Conservation (phyloP, 2,113 vertebrate genomes). For the Tenebrosternarchus preto region DNA sequence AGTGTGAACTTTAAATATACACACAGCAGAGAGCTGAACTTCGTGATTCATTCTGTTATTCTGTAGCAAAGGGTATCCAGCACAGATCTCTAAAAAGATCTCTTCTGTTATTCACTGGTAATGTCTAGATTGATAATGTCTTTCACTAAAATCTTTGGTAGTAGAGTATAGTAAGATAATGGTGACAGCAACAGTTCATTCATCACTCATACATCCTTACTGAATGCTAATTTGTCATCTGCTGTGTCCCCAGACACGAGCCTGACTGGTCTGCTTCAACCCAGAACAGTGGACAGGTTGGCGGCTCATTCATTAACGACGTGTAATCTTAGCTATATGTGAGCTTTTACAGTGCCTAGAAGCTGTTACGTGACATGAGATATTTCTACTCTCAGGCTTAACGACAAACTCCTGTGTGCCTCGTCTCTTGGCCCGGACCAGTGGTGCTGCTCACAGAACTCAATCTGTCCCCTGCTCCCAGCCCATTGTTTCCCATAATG, state of each 20-base stretch:
- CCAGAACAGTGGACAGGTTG: too few species aligned
- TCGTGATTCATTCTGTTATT: not conserved
- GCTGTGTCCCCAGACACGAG: not conserved
- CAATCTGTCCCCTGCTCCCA: slow-evolving; percentile 4
- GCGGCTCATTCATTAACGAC: not conserved
- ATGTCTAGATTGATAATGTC: not conserved
- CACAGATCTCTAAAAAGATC: not conserved
- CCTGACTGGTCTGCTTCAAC: not conserved
- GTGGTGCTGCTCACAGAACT: not conserved
- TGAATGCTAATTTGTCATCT: not conserved
- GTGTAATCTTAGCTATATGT: not conserved
- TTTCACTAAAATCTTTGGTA: too few species aligned
- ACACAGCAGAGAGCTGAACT: not conserved
- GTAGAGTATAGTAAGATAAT: too few species aligned
- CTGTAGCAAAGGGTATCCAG: not conserved
- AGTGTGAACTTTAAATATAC: not conserved
- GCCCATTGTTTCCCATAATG: slow-evolving; percentile 27
- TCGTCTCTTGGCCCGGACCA: not conserved
- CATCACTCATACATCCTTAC: too few species aligned
- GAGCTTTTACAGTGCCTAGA: not conserved
- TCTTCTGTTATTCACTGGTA: not conserved
- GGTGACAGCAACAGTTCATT: too few species aligned
- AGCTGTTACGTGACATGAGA: not conserved
- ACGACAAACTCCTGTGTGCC: not conserved
- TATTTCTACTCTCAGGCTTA: not conserved